Percentiles rank a stretch among this genome's conserved stretches.
These are phyloP conservation scores for Chlorops oryzae DNA, from an alignment of 1,140 invertebrate species.

Conservation along the genomic window DNA sequence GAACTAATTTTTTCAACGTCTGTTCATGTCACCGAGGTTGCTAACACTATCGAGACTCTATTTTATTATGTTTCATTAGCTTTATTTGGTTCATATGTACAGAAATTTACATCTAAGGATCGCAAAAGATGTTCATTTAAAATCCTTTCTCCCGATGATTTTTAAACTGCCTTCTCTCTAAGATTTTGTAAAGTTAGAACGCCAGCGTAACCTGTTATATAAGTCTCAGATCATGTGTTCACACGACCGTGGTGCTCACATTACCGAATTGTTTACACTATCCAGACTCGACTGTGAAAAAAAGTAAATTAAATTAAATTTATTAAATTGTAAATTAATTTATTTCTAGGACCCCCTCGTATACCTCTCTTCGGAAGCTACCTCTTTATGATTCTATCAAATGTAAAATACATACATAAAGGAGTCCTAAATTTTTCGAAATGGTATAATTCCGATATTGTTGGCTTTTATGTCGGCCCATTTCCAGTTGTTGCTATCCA, in stretches of 20 bases:
- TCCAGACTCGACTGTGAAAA: not conserved
- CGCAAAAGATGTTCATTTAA: not conserved
- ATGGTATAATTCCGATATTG: slow-evolving; percentile 47
- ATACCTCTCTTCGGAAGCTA: slow-evolving; percentile 37
- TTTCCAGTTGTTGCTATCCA: slow-evolving; percentile 42
- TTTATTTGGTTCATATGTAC: not conserved
- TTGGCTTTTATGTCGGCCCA: slow-evolving; percentile 47
- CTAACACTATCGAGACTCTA: not conserved
- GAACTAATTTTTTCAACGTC: too few relatives aligned
- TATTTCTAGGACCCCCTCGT: slow-evolving; percentile 27
- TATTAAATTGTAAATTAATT: too few relatives aligned
- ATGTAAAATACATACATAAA: slow-evolving; percentile 36
- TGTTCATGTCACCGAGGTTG: not conserved
- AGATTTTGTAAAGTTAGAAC: too few relatives aligned
- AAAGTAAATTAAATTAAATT: not conserved
- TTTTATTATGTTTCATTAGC: not conserved
- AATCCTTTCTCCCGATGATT: too few relatives aligned
- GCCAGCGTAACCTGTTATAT: too few relatives aligned
- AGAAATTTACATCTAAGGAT: not conserved
- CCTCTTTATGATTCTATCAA: slow-evolving; percentile 33
- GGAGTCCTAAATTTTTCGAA: slow-evolving; percentile 26
- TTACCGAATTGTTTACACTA: too few relatives aligned
- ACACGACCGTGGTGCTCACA: too few relatives aligned
- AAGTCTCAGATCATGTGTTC: too few relatives aligned
- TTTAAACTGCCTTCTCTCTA: too few relatives aligned